Conservation (phyloP, 2,888 invertebrate species). For the Pherbina coryleti region DNA sequence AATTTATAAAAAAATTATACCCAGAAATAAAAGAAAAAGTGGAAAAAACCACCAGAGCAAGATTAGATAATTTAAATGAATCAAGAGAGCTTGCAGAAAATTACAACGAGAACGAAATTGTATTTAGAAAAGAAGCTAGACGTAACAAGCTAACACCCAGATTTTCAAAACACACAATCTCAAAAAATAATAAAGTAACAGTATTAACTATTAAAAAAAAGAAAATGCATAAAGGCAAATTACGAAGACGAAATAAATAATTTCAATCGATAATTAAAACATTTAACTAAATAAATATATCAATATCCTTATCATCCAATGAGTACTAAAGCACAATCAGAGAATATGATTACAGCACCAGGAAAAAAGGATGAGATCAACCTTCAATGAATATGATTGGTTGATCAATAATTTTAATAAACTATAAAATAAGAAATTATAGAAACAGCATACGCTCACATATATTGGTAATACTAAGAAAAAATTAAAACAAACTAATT, state of each 20-base stretch:
- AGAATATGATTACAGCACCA: background rate
- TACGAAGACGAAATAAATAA: slow-evolving; percentile 13
- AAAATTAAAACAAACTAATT: too few relatives aligned
- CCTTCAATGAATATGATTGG: background rate
- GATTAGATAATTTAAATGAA: slow-evolving; percentile 41
- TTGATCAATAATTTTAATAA: background rate
- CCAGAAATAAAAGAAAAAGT: slow-evolving; percentile 32
- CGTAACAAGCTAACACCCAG: slow-evolving; percentile 27
- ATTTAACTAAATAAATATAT: too few relatives aligned
- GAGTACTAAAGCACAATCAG: background rate
- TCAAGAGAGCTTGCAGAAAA: slow-evolving; percentile 22
- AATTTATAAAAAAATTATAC: slow-evolving; percentile 35
- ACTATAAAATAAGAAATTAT: too few relatives aligned
- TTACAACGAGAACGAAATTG: background rate
- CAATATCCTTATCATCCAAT: background rate
- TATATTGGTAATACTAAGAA: too few relatives aligned
- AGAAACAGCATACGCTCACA: too few relatives aligned
- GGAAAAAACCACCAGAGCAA: background rate
- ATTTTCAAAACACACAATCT: slow-evolving; percentile 33
- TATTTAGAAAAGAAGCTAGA: slow-evolving; percentile 41
- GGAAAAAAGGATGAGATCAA: slow-evolving; percentile 1
- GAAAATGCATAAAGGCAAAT: slow-evolving; percentile 45
- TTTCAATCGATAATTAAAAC: too few relatives aligned
- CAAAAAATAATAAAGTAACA: slow-evolving; percentile 34
- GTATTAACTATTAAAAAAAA: slow-evolving; percentile 38